Evolutionary conservation across 2,888 invertebrate genomes (phyloP).

Genomic region (Thecophora atra): DNA sequence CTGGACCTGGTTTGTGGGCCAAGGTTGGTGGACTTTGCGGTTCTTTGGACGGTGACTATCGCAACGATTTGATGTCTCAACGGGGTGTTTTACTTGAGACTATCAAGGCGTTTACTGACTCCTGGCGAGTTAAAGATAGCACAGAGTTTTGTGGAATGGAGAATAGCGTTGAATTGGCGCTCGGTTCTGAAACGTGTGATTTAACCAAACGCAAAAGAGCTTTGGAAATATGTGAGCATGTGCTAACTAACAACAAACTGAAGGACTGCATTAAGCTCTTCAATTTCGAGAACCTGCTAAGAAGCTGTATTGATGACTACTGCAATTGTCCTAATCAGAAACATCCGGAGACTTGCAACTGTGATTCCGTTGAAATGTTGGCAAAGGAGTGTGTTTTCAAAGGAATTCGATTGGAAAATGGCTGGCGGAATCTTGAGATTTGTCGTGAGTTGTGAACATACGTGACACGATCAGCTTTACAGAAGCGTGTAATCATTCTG

Average conservation of each 20-base stretch:
- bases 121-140: slow-evolving; percentile 62
- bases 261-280: slow-evolving; percentile 74
- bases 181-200: slow-evolving; percentile 56
- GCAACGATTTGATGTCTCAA: slow-evolving; percentile 75
- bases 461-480: no score
- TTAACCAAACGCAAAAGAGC: slow-evolving; percentile 65
- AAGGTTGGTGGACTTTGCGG: slow-evolving; percentile 87
- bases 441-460: slow-evolving; percentile 76
- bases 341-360: slow-evolving; percentile 76
- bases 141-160: slow-evolving; percentile 58
- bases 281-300: slow-evolving; percentile 73
- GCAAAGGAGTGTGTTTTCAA: slow-evolving; percentile 79
- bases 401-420: slow-evolving; percentile 71
- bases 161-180: slow-evolving; percentile 56
- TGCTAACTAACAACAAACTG: slow-evolving; percentile 75
- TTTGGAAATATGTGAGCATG: slow-evolving; percentile 70
- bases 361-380: slow-evolving; percentile 79
- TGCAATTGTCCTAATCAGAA: slow-evolving; percentile 72
- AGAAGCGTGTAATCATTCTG: neutral
- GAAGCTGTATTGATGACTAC: slow-evolving; percentile 83
- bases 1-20: slow-evolving; percentile 77
- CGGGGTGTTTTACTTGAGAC: slow-evolving; percentile 69
- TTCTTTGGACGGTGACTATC: slow-evolving; percentile 74
- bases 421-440: slow-evolving; percentile 81
- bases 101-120: slow-evolving; percentile 62